Conservation (phyloP, 2,888 invertebrate species). For the Bombylius major region DNA sequence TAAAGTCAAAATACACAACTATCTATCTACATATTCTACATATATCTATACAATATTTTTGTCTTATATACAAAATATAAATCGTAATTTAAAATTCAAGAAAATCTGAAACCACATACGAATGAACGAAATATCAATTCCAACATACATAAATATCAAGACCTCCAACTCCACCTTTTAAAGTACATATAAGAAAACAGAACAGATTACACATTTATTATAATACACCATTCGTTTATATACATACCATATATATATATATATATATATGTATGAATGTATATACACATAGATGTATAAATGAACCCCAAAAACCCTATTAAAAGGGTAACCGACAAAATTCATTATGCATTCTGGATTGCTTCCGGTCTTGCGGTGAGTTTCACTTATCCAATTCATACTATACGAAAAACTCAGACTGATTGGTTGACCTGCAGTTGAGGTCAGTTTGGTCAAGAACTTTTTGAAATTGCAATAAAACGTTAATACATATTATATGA, state of each 20-base stretch:
- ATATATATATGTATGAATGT: no score
- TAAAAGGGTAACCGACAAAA: conserved; percentile 1
- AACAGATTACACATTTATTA: no score
- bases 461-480: background rate
- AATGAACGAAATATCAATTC: no score
- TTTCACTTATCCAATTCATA: conserved; percentile 6
- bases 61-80: no score
- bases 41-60: no score
- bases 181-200: no score
- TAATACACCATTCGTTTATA: background rate
- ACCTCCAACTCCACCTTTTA: no score
- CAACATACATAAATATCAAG: no score
- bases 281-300: background rate
- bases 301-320: conserved; percentile 1
- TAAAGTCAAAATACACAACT: no score
- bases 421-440: conserved; percentile 7
- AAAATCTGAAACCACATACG: background rate
- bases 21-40: no score
- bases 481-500: no score
- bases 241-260: no score
- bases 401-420: background rate
- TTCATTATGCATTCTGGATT: conserved; percentile 8
- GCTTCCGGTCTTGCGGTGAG: conserved; percentile 9
- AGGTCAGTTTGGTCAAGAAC: conserved; percentile 7
- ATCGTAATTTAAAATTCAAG: background rate